phyloP scores from a whole-genome alignment of 1,140 invertebrate genomes.

The Mizuhopecten yessoensis region DNA sequence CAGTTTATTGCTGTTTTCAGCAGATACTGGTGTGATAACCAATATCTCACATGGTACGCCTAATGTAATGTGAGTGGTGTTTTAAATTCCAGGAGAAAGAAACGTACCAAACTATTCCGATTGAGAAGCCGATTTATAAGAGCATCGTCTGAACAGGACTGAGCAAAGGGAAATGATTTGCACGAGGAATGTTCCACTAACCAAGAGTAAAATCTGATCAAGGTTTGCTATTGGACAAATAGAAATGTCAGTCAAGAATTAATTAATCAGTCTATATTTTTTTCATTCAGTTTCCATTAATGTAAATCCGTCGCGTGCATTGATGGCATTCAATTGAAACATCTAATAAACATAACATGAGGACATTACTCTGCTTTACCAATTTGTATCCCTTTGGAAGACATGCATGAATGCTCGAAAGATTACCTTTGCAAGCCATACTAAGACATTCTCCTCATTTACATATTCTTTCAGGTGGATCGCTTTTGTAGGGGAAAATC shows the following conservation, averaged over 20 bases:
- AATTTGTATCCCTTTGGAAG: background rate
- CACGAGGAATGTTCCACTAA: too few relatives aligned
- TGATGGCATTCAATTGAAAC: background rate
- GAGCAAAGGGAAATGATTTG: too few relatives aligned
- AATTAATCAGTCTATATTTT: background rate
- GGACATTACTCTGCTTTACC: background rate
- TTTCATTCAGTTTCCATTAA: background rate
- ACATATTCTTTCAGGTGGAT: background rate
- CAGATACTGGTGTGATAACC: background rate
- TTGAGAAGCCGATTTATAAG: too few relatives aligned
- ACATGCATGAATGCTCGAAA: background rate
- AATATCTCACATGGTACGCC: background rate
- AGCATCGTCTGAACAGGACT: too few relatives aligned
- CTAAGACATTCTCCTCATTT: slow-evolving; percentile 19
- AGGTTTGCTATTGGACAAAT: background rate
- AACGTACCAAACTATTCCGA: too few relatives aligned
- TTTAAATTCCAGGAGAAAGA: too few relatives aligned
- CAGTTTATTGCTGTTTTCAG: background rate
- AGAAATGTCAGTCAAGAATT: background rate
- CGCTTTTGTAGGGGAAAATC: slow-evolving; percentile 10
- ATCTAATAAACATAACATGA: background rate
- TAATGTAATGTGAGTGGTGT: too few relatives aligned
- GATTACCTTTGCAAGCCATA: background rate
- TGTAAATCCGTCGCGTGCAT: background rate
- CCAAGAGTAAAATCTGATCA: background rate